These are phyloP conservation scores for Arctocebus calabarensis DNA, from an alignment of 2,797 vertebrate genomes.

Conservation along the genomic window DNA sequence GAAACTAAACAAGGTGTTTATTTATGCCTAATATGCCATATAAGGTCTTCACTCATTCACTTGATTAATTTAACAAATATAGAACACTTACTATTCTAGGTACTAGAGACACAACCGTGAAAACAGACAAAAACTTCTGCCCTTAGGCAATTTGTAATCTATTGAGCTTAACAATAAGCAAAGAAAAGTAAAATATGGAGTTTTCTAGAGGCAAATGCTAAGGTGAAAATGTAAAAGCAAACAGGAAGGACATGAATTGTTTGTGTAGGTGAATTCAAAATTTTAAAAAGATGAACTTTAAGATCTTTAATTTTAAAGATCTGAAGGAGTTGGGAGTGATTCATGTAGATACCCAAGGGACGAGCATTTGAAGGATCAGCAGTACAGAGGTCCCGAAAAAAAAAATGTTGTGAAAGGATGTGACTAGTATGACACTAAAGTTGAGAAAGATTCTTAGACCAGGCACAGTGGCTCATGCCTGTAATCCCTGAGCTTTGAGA, in stretches of 20 bases:
- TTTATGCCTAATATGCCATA: background rate
- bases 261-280: background rate
- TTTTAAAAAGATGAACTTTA: background rate
- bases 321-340: background rate
- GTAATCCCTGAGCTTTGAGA: background rate
- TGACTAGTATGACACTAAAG: background rate
- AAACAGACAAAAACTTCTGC: background rate
- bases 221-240: background rate
- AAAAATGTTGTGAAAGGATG: background rate
- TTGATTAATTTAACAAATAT: background rate
- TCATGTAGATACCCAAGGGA: background rate
- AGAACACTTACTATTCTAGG: background rate
- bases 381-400: background rate
- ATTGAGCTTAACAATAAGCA: background rate
- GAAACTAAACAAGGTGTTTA: background rate
- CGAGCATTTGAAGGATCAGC: background rate
- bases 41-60: background rate
- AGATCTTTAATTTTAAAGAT: background rate
- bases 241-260: background rate
- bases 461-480: background rate
- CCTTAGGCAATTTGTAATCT: background rate
- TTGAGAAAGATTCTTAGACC: background rate
- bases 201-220: background rate
- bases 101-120: background rate
- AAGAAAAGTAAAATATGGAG: background rate